Base-by-base conservation (phyloP, 2,888 invertebrate species). In the Hypomecis punctinalis region DNA sequence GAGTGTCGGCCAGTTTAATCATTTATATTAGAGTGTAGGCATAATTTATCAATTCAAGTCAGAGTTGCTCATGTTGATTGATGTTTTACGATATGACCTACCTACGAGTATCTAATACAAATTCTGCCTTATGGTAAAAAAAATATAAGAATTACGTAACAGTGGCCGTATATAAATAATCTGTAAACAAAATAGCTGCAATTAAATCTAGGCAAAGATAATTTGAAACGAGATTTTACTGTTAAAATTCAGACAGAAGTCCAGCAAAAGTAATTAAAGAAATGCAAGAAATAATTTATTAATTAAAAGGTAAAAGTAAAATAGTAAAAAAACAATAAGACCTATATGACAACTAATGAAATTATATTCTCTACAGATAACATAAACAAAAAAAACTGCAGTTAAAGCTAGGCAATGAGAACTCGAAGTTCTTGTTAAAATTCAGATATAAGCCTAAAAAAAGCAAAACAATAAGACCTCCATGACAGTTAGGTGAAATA, bases 141-240 rank as follows among this genome's bases (percentile, higher is more conserved):
- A 23, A 23, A n/a, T n/a, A n/a, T n/a, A n/a, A n/a, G n/a, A 23
- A 47, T 56, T 40, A 47, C 39, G 39, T n/a, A 46, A 47, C 39
- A 47, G 47, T 56, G 56, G 45, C 45, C 45, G 56, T n/a, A 56
- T 10, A 47, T 47, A 56, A 23, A 23, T 23, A 23, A 33, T 10
- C 13, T 5, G 46, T 56, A 48, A 56, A 60, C 62, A 62, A 43
- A 63, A 42, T 46, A 63, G 55, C 53, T 49, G 60, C 54, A 64
- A 67, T 69, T 66, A 66, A 70, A 64, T 51, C 65, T 33, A 49
- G 36, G 66, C 57, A 64, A 58, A 66, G 43, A 52, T 40, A 59
- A 49, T 56, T 56, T 45, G 59, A 68, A 70, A 61, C 76, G 77
- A 69, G 73, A 74, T 74, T 76, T 80, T 77, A 81, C 76, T 66